These are phyloP conservation scores for Mola mola DNA, from an alignment of 2,113 vertebrate genomes.

Conservation along the genomic window DNA sequence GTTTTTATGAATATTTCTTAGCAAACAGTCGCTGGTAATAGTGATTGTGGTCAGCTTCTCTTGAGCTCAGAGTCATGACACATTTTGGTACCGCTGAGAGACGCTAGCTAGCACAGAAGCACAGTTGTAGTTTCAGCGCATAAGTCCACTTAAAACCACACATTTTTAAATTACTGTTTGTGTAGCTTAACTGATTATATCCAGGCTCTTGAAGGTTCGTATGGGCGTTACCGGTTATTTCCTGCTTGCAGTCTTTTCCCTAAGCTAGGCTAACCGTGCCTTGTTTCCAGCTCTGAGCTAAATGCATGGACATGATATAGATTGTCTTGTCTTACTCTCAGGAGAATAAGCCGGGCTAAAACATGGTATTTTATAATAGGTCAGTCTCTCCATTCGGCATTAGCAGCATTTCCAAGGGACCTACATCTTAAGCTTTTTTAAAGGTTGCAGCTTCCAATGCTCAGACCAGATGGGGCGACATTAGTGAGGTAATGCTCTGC, in stretches of 20 bases:
- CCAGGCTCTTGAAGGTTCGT: neutral
- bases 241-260: neutral
- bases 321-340: no score
- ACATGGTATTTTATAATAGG: no score
- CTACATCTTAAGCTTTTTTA: neutral
- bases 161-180: neutral
- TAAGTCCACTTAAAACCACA: no score
- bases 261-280: neutral
- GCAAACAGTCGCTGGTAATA: no score
- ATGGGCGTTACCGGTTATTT: neutral
- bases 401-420: constrained; percentile 1
- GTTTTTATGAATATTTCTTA: no score
- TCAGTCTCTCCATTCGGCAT: constrained; percentile 23
- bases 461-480: neutral
- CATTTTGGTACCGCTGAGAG: no score
- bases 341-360: no score
- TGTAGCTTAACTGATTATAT: neutral
- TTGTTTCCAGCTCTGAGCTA: neutral
- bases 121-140: no score
- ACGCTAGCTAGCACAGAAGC: no score
- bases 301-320: no score
- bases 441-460: constrained; percentile 12
- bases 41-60: no score
- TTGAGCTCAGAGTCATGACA: no score
- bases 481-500: constrained; percentile 17